These are phyloP conservation scores for Antheraea pernyi DNA, from an alignment of 1,140 invertebrate genomes.

Conservation along the genomic window DNA sequence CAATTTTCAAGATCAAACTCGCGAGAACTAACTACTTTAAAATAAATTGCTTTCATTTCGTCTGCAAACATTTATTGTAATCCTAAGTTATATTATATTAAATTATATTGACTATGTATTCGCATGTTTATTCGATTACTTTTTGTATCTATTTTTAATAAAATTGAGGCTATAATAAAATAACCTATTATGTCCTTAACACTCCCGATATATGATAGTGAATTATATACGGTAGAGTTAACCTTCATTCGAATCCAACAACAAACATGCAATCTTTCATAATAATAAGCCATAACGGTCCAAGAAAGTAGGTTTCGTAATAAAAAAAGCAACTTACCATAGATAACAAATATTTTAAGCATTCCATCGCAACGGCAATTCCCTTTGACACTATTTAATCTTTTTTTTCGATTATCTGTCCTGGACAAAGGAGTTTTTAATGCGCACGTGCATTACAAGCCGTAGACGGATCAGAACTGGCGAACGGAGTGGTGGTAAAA, in stretches of 20 bases:
- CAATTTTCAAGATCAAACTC: no score
- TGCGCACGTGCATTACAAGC: not conserved
- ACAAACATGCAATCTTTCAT: not conserved
- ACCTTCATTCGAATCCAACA: not conserved
- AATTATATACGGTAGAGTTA: not conserved
- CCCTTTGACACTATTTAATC: no score
- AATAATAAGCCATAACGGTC: not conserved
- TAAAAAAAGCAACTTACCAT: slow-evolving; percentile 21
- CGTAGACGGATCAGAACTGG: not conserved
- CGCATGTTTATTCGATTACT: no score
- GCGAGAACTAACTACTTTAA: no score
- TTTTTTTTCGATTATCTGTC: not conserved
- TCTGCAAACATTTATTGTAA: no score
- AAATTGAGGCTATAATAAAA: no score
- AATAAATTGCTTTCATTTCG: no score
- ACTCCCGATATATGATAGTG: no score
- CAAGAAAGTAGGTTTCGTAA: slow-evolving; percentile 1
- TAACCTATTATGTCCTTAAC: no score
- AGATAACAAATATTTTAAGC: slow-evolving; percentile 17
- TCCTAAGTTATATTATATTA: no score
- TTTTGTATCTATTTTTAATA: no score
- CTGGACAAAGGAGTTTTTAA: not conserved
- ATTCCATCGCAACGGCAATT: slow-evolving; percentile 17
- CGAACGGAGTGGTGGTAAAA: slow-evolving; percentile 14
- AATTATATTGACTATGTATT: no score